Evolutionary conservation across 1,140 invertebrate species (phyloP), one percentile per base, ranked within the genome.

Genomic region (Drosophila bocki): DNA sequence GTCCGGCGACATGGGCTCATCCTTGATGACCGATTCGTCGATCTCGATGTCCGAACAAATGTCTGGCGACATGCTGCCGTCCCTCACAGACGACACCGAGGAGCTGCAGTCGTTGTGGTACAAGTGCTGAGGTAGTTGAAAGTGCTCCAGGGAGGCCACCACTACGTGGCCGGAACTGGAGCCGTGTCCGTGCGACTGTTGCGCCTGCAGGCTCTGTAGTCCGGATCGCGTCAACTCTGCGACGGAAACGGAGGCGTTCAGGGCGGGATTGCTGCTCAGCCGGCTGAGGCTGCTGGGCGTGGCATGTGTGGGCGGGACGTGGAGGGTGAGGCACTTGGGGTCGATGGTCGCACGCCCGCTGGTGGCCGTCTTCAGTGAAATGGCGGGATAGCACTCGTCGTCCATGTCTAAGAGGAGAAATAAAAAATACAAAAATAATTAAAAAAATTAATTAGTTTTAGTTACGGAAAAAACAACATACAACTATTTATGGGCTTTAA

Each of bases 361-460:
- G 47, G 85, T 91, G 35, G 82, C 94, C 53, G 94, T 95, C 59
- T 95, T 95, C 92, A 96, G 94, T 45, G 96, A 95, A 79, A 97
- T 96, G 13, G 95, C 94, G 37, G 96, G 95, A 91, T 96, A 97
- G 92, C 96, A 97, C 88, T 97, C 96, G 67, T 97, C 96, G 91
- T 97, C 96, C 95, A 97, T 96, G 83, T 97, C 96, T 97, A 93
- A 1, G 33, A 47, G 8, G 3, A 48, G 11, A 5, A 4, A 7
- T 9, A 5, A 4, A 7, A 48, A 57, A 44, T 0, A 60, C 15
- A n/a, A 3, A 1, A 45, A n/a, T 15, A 32, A 7, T 33, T 9
- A 9, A 15, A 9, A 48, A 53, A 35, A 8, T 50, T 32, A 12
- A 1, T 50, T 32, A 6, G 4, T 11, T 29, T 11, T 29, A n/a